Percentiles rank a stretch among this genome's conserved stretches.
phyloP scores from a whole-genome alignment of 37 sponge, comb jelly and placozoan genomes.

The Diacarnus erythraeanus region DNA sequence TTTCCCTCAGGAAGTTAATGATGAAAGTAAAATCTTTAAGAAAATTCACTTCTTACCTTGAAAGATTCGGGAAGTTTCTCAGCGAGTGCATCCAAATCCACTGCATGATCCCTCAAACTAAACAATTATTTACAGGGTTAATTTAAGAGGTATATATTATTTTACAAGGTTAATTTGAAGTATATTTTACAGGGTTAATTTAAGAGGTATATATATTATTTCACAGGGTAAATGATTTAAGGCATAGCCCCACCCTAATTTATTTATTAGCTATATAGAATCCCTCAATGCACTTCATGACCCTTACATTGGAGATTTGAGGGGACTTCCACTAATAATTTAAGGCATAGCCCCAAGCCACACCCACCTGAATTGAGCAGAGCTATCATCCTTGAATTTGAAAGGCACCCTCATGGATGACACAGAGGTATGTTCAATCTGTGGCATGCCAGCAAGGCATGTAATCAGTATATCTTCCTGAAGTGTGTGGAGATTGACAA shows the following conservation, averaged over 20 bases:
- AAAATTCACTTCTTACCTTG: slow-evolving; percentile 15
- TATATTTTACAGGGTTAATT: too few relatives aligned
- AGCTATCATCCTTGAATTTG: slow-evolving; percentile 47
- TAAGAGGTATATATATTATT: too few relatives aligned
- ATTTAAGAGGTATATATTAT: too few relatives aligned
- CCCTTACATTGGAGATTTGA: neutral
- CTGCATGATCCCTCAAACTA: slow-evolving; percentile 34
- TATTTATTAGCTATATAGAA: too few relatives aligned
- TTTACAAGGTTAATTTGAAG: too few relatives aligned
- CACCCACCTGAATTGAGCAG: slow-evolving; percentile 11
- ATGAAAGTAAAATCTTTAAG: too few relatives aligned
- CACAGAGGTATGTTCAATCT: slow-evolving; percentile 30
- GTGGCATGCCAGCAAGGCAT: slow-evolving; percentile 57
- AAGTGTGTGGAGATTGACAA: slow-evolving; percentile 39
- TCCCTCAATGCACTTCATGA: too few relatives aligned
- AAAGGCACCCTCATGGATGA: slow-evolving; percentile 29
- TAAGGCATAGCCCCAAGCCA: neutral
- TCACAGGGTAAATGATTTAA: too few relatives aligned
- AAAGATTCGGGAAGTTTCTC: slow-evolving; percentile 29
- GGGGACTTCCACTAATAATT: neutral
- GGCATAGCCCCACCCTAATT: too few relatives aligned
- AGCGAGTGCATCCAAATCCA: slow-evolving; percentile 23
- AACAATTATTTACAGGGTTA: neutral
- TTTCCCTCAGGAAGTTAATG: too few relatives aligned
- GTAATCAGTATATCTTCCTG: slow-evolving; percentile 57